Evolutionary conservation across 1,140 invertebrate species (phyloP).

Genomic region (Callitettix versicolor): DNA sequence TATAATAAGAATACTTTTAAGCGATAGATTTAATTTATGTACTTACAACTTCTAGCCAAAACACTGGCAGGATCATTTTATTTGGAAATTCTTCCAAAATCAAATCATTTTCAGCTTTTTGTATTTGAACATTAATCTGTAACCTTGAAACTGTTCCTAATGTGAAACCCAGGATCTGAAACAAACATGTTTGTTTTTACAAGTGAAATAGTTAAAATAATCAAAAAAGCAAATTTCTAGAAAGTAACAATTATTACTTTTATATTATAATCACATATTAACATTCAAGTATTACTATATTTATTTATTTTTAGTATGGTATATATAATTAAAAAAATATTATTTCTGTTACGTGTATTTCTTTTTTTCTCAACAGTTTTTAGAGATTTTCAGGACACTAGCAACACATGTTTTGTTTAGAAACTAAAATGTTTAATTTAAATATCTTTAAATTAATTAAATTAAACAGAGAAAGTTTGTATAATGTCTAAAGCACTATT

Average conservation of each 20-base stretch:
- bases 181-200: slow-evolving; percentile 1
- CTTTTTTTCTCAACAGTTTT: no score
- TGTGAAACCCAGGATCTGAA: slow-evolving; percentile 26
- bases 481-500: not conserved
- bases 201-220: not conserved
- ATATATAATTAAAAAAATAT: no score
- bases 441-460: not conserved
- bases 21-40: no score
- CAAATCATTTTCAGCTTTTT: slow-evolving; percentile 14
- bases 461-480: not conserved
- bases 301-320: not conserved
- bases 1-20: no score
- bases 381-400: no score
- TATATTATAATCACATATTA: no score
- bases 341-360: no score
- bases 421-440: not conserved
- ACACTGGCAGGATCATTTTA: slow-evolving; percentile 23
- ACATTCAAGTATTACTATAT: not conserved
- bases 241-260: no score
- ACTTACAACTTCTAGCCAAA: slow-evolving; percentile 27
- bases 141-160: slow-evolving; percentile 25
- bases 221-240: no score
- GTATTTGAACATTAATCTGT: slow-evolving; percentile 25
- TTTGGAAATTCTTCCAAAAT: slow-evolving; percentile 21
- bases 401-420: no score